A percentile compares a stretch with the other conserved stretches of the same genome.
These are phyloP conservation scores for Lanistes nyassanus DNA, from an alignment of 1,140 invertebrate genomes.

Conservation along the genomic window DNA sequence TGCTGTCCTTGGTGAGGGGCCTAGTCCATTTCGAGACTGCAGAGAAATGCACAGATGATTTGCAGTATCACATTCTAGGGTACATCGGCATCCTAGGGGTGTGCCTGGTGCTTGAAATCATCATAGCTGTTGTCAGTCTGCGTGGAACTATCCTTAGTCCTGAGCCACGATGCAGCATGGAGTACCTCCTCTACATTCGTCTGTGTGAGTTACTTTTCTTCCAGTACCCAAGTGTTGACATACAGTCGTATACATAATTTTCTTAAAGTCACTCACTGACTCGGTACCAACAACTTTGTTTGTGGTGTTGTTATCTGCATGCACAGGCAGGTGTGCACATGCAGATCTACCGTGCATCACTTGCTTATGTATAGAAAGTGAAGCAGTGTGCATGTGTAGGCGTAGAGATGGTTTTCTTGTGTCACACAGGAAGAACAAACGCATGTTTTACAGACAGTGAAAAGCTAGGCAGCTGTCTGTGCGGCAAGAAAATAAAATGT, in stretches of 20 bases:
- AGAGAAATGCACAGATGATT: slow-evolving; percentile 57
- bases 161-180: slow-evolving; percentile 78
- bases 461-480: no score
- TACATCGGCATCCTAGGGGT: slow-evolving; percentile 77
- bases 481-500: no score
- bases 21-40: slow-evolving; percentile 71
- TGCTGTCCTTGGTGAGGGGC: slow-evolving; percentile 72
- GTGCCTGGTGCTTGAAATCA: slow-evolving; percentile 78
- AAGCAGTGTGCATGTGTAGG: no score
- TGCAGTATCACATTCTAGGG: slow-evolving; percentile 79
- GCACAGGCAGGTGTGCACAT: no score
- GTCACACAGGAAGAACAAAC: no score
- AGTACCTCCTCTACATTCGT: slow-evolving; percentile 84
- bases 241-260: neutral
- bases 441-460: no score
- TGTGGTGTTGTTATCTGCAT: no score
- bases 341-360: no score
- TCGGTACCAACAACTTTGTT: no score
- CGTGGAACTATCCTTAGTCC: slow-evolving; percentile 85
- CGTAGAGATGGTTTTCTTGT: no score
- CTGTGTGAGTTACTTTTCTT: slow-evolving; percentile 74
- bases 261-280: no score
- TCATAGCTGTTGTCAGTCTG: slow-evolving; percentile 81
- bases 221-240: neutral
- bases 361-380: no score